Evolutionary conservation across 2,797 vertebrate species (phyloP), one percentile per base, ranked within the genome.

Genomic region (Platyrinchus mystaceus): DNA sequence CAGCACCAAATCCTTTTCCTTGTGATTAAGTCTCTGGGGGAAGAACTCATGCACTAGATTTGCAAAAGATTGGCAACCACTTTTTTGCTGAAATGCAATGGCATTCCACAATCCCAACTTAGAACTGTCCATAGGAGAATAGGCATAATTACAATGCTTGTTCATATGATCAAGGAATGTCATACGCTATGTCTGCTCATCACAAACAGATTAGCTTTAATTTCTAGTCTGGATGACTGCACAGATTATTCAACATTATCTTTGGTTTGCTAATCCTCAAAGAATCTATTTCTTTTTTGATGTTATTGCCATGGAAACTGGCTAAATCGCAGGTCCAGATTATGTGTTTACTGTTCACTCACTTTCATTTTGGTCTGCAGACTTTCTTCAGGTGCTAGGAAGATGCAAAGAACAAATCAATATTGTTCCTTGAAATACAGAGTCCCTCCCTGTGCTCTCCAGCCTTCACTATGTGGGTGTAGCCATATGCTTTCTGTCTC

Each of bases 281-380:
- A 88, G 60, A 90, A 75, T 79, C 36, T 78, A 4, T 64, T 91
- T 84, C 41, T 74, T 93, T 80, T 93, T 75, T 70, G 12, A 21
- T 62, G 66, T 80, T 87, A 87, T 85, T 93, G 36, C 63, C 67
- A 84, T 87, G 50, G 86, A 49, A 94, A 88, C 90, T 59, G 66
- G 73, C 37, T 81, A 66, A 78, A 93, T 64, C 75, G 53, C 76
- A 75, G 71, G 75, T 90, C 92, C 76, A 60, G 60, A 78, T 88
- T 88, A 64, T 74, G 46, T 87, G 70, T 94, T 84, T 62, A 56
- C 53, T 66, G 17, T 62, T 86, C 46, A 46, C 30, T 88, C 53
- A 52, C 80, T 90, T 90, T 71, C 66, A 21, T 86, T 94, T 84
- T 73, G 58, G 68, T 89, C 70, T 88, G 66, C 24, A 58, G 69